Evolutionary conservation across 2,113 vertebrate species (phyloP).

Genomic region (Aythya baeri): DNA sequence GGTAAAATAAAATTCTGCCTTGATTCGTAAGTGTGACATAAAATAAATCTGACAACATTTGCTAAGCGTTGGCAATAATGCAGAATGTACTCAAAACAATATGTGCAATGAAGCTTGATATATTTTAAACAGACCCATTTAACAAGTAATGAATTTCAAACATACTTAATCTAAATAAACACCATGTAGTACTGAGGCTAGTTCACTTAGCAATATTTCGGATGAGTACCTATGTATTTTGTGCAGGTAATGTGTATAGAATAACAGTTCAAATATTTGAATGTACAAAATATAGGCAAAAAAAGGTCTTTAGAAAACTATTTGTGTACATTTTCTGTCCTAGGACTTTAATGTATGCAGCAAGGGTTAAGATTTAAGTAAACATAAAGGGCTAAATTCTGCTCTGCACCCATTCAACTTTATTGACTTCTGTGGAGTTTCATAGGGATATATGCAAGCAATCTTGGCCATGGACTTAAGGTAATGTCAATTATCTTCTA

Average conservation of each 20-base stretch:
- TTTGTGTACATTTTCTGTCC: conserved; percentile 32
- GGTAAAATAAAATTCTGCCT: neutral
- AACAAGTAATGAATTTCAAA: neutral
- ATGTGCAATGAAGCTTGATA: neutral
- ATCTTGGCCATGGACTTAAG: neutral
- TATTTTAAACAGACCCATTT: conserved; percentile 23
- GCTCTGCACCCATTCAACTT: neutral
- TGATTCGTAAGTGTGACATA: neutral
- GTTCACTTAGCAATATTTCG: conserved; percentile 36
- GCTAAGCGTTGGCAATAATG: conserved; percentile 27
- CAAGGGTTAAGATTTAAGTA: conserved; percentile 46
- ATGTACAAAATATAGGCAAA: conserved; percentile 20
- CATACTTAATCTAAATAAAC: conserved; percentile 14
- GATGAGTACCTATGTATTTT: conserved; percentile 40
- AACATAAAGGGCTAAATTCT: conserved; percentile 37
- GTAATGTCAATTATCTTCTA: neutral
- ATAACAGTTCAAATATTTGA: conserved; percentile 69
- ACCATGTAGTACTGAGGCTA: neutral
- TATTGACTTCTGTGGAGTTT: conserved; percentile 21
- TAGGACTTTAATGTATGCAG: conserved; percentile 15
- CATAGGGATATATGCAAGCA: neutral
- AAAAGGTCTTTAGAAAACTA: conserved; percentile 48
- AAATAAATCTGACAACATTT: conserved; percentile 10
- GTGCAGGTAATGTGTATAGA: conserved; percentile 14
- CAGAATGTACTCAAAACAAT: neutral